Evolutionary conservation across 2,888 invertebrate genomes (phyloP).

Genomic region (Andrena trimmerana): DNA sequence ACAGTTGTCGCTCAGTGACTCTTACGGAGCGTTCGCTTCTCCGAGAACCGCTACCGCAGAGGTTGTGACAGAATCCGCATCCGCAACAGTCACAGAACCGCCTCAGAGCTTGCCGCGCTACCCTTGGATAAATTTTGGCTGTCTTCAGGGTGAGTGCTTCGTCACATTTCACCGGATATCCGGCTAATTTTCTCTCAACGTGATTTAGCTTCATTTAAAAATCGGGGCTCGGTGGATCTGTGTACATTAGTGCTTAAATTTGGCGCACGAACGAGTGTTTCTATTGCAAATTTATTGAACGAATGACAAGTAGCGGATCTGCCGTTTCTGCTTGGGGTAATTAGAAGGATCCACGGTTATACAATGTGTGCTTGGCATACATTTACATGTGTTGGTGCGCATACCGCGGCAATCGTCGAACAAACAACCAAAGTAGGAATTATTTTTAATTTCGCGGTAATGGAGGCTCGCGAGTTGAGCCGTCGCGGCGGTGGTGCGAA

Average conservation of each 20-base stretch:
- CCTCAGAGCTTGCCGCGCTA: not conserved
- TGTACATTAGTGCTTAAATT: not conserved
- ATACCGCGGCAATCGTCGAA: not conserved
- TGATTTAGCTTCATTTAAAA: not conserved
- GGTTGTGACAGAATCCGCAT: constrained; percentile 1
- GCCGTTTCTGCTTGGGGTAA: constrained; percentile 7
- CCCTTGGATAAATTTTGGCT: not conserved
- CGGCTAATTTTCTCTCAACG: not conserved
- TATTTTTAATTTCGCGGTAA: not conserved
- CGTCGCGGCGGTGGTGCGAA: not conserved
- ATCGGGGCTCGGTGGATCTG: not conserved
- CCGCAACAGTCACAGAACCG: not conserved
- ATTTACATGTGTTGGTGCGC: not conserved
- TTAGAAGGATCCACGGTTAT: constrained; percentile 9
- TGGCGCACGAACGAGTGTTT: no score
- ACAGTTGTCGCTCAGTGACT: constrained; percentile 72
- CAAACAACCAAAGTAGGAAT: not conserved
- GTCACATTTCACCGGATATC: not conserved
- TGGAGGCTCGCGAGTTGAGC: no score
- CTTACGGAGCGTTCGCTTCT: constrained; percentile 47
- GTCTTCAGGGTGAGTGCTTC: constrained; percentile 33
- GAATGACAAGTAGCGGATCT: not conserved
- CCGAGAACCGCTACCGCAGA: not conserved
- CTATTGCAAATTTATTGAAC: not conserved
- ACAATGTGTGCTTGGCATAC: not conserved